These are phyloP conservation scores for Numida meleagris DNA, from an alignment of 2,113 vertebrate genomes.

Conservation along the genomic window DNA sequence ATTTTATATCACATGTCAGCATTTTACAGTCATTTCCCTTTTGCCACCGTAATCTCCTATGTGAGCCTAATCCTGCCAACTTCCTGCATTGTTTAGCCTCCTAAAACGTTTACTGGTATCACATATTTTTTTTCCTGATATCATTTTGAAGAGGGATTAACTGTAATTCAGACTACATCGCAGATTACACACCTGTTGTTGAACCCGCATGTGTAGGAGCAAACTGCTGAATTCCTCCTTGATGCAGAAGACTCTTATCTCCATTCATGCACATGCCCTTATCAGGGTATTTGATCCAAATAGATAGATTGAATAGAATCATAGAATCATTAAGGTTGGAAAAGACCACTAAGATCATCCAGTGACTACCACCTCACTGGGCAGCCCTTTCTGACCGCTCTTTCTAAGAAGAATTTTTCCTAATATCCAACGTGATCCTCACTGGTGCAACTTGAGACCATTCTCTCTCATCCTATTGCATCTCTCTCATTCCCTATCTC, in stretches of 20 bases:
- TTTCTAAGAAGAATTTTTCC: no score
- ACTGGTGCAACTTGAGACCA: no score
- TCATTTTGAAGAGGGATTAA: not conserved
- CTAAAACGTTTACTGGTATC: not conserved
- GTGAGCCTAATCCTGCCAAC: not conserved
- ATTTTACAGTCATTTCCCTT: constrained; percentile 13
- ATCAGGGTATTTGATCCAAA: not conserved
- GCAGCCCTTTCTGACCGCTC: no score
- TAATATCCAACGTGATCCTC: no score
- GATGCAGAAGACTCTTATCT: not conserved
- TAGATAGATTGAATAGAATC: not conserved
- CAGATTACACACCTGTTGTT: not conserved
- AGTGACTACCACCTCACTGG: no score
- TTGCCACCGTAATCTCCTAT: not conserved
- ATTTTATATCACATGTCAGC: not conserved
- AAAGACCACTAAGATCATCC: no score
- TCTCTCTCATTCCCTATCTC: no score
- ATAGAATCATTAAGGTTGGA: no score
- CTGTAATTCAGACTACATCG: not conserved
- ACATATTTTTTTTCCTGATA: not conserved
- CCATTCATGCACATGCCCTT: not conserved
- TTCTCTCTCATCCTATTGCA: no score
- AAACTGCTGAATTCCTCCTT: not conserved
- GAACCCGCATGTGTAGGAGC: not conserved
- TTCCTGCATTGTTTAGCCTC: not conserved